Evolutionary conservation across 2,888 invertebrate species (phyloP).

Genomic region (Anarsia innoxiella): DNA sequence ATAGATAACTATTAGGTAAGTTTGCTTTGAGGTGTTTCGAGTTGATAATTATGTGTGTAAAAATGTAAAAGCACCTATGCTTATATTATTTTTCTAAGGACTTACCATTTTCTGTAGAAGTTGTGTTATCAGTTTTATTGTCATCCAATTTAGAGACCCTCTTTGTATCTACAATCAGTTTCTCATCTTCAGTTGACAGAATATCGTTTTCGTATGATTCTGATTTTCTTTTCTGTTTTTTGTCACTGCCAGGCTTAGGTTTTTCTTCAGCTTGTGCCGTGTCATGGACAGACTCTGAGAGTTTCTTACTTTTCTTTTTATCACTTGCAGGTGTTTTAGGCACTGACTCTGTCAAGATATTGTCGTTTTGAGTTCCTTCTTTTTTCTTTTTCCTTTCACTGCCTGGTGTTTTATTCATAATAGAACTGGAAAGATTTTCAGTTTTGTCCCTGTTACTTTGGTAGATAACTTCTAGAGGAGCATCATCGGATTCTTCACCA

Average conservation of each 20-base stretch:
- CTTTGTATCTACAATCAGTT: not conserved
- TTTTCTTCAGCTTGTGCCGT: not conserved
- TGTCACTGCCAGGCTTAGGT: not conserved
- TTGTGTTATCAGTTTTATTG: no score
- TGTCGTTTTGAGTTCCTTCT: not conserved
- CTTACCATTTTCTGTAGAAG: no score
- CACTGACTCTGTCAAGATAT: no score
- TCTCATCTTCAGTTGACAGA: not conserved
- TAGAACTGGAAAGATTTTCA: not conserved
- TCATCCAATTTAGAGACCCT: no score
- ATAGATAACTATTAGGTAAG: no score
- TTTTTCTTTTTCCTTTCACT: slow-evolving; percentile 17
- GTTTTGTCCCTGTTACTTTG: slow-evolving; percentile 24
- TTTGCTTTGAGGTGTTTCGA: no score
- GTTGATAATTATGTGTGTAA: no score
- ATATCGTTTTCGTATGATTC: not conserved
- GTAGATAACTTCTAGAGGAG: slow-evolving; percentile 31
- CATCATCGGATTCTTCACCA: slow-evolving; percentile 27
- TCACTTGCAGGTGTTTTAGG: not conserved
- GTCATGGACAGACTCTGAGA: not conserved
- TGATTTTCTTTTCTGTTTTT: not conserved
- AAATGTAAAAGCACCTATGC: no score
- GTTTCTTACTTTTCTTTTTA: not conserved
- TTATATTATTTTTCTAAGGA: no score
- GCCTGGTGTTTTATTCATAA: slow-evolving; percentile 10